Evolutionary conservation across 2,113 vertebrate species (phyloP).

Genomic region (Hypocryptadius cinnamomeus): DNA sequence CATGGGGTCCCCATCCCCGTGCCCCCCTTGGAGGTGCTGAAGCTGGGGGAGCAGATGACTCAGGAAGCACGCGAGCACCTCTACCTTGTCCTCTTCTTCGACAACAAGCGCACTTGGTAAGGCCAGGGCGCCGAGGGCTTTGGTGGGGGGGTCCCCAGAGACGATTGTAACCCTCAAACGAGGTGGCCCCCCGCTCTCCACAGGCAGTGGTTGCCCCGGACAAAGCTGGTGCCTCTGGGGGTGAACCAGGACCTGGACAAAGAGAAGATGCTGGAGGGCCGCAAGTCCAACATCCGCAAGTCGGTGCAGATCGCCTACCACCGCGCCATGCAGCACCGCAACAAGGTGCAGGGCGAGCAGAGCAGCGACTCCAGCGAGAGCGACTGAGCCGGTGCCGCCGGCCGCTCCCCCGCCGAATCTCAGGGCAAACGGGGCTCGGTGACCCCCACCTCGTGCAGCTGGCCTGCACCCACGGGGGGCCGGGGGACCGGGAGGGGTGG

Average conservation of each 20-base stretch:
- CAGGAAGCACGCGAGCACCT: constrained; percentile 97
- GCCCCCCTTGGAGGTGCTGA: constrained; percentile 93
- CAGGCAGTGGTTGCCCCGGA: constrained; percentile 98
- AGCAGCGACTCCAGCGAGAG: constrained; percentile 97
- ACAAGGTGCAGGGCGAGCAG: constrained; percentile 96
- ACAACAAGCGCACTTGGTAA: constrained; percentile 99
- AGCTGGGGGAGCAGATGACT: constrained; percentile 98
- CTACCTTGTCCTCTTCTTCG: constrained; percentile 97
- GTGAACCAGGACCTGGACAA: constrained; percentile 97
- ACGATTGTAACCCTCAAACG: constrained; percentile 22
- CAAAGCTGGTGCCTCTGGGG: constrained; percentile 93
- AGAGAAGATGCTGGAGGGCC: constrained; percentile 97
- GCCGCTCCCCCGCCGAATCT: constrained; percentile 42
- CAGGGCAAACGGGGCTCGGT: constrained; percentile 70
- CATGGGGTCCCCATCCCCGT: constrained; percentile 95
- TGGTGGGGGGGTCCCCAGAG: background rate
- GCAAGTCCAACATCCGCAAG: constrained; percentile 98
- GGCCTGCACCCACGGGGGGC: constrained; percentile 59
- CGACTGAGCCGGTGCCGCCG: constrained; percentile 67
- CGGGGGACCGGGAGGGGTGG: background rate
- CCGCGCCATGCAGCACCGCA: constrained; percentile 96
- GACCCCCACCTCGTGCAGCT: constrained; percentile 64
- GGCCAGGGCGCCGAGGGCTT: background rate
- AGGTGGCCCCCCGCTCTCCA: background rate
- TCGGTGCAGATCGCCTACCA: constrained; percentile 98